Conservation (phyloP, 2,113 vertebrate species). For the Brevimyrus niger region DNA sequence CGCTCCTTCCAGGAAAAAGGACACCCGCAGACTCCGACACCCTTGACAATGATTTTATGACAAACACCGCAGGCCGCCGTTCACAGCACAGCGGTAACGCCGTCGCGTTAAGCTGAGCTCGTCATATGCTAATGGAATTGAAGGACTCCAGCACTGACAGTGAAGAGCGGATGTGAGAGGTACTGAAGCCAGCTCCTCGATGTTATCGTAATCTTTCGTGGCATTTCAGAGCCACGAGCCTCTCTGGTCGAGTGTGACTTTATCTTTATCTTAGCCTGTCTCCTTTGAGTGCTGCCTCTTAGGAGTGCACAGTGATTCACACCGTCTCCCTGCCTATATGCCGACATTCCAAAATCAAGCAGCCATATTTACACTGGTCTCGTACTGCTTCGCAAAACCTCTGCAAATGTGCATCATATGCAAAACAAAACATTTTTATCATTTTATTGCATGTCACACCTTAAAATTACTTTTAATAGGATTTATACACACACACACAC, state of each 20-base stretch:
- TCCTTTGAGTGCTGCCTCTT: background rate
- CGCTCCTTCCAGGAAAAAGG: background rate
- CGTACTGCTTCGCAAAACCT: background rate
- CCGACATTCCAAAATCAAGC: background rate
- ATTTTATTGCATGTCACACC: background rate
- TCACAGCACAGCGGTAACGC: background rate
- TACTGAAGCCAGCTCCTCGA: background rate
- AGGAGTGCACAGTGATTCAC: background rate
- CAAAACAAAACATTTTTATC: background rate
- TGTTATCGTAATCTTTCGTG: background rate
- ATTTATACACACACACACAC: too few relatives aligned
- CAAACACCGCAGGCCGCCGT: background rate
- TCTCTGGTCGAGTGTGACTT: background rate
- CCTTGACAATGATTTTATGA: background rate
- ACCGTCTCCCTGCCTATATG: background rate
- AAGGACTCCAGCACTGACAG: background rate
- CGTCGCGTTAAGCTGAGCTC: background rate
- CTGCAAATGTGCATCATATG: background rate
- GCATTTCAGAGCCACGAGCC: background rate
- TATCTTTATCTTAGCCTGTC: background rate
- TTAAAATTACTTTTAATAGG: background rate
- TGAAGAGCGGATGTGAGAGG: background rate
- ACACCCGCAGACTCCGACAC: background rate
- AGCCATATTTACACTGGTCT: background rate
- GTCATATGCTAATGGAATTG: background rate